Base-by-base conservation (phyloP, 2,888 invertebrate species). In the Chrysodeixis includens region DNA sequence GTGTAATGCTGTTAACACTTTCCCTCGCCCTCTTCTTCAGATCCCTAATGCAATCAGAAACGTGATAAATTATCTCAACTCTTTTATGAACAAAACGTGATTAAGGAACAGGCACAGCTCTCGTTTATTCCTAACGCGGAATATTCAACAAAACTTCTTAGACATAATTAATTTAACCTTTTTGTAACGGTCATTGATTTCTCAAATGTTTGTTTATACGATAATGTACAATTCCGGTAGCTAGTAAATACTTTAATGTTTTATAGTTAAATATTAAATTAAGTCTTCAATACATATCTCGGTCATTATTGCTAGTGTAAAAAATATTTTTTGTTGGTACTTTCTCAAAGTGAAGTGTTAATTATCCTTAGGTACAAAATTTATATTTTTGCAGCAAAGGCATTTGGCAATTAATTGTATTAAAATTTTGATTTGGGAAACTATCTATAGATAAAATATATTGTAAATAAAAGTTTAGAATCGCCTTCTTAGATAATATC, bases 61-160 rank as follows among this genome's bases (percentile, higher is more conserved):
- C 94, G 93, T 94, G 94, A 94, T 94, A 90, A 93, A 94, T 92
- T 92, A 90, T 90, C 86, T 83, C 81, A 81, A 82, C 84, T 87
- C 85, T 88, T 89, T 89, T 89, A 88, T 91, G 87, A 90, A 86
- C 83, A 78, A 83, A 85, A 89, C 87, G 88, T 89, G 87, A 89
- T 90, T 88, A 85, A 86, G 84, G 83, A 74, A 71, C 81, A 82
- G 78, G 79, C 83, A 81, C 79, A 71, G 74, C 78, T 79, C 77
- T 56, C 70, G 71, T 51, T 7, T 81, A 71, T 77, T 83, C 70
- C 76, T 60, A 52, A 73, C 51, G 66, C 56, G 74, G 74, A 78
- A 78, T 74, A 78, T 65, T 67, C 69, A 54, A 71, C 56, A 73
- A n/a, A 80, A 68, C 20, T 66, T 69, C 64, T 52, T 62, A 69